Evolutionary conservation across 2,888 invertebrate species (phyloP).

Genomic region (Xylophagus ater): DNA sequence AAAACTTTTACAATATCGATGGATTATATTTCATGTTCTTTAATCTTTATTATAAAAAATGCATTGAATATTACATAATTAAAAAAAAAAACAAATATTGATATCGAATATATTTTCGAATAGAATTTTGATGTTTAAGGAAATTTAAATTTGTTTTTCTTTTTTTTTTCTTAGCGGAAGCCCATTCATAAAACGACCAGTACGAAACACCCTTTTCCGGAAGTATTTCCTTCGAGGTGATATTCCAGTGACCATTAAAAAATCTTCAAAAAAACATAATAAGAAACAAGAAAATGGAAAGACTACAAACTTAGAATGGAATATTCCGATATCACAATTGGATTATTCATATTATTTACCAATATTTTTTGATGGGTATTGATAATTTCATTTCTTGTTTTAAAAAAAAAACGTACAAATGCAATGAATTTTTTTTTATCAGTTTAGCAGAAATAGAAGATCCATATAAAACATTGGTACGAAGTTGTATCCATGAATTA

Average conservation of each 20-base stretch:
- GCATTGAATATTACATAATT: slow-evolving; percentile 11
- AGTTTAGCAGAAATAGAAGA: slow-evolving; percentile 62
- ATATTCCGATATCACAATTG: slow-evolving; percentile 37
- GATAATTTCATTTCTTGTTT: slow-evolving; percentile 9
- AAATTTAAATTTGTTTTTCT: background rate
- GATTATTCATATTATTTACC: slow-evolving; percentile 92
- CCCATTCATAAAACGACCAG: slow-evolving; percentile 27
- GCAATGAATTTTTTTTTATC: slow-evolving; percentile 9
- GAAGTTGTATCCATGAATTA: slow-evolving; percentile 77
- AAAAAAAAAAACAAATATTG: slow-evolving; percentile 2
- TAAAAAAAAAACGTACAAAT: background rate
- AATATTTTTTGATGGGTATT: slow-evolving; percentile 83
- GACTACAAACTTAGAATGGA: slow-evolving; percentile 11
- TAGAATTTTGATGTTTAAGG: too few relatives aligned
- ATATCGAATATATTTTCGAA: slow-evolving; percentile 5
- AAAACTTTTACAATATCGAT: too few relatives aligned
- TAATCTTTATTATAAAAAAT: too few relatives aligned
- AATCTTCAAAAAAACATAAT: slow-evolving; percentile 23
- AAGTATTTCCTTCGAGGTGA: slow-evolving; percentile 35
- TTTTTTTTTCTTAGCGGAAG: slow-evolving; percentile 23
- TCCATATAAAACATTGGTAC: slow-evolving; percentile 75
- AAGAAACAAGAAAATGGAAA: slow-evolving; percentile 25
- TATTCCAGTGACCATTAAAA: slow-evolving; percentile 31
- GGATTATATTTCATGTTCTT: too few relatives aligned
- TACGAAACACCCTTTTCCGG: slow-evolving; percentile 32